phyloP scores from a whole-genome alignment of 2,797 vertebrate genomes.

The Hydrocynus forskahlii region DNA sequence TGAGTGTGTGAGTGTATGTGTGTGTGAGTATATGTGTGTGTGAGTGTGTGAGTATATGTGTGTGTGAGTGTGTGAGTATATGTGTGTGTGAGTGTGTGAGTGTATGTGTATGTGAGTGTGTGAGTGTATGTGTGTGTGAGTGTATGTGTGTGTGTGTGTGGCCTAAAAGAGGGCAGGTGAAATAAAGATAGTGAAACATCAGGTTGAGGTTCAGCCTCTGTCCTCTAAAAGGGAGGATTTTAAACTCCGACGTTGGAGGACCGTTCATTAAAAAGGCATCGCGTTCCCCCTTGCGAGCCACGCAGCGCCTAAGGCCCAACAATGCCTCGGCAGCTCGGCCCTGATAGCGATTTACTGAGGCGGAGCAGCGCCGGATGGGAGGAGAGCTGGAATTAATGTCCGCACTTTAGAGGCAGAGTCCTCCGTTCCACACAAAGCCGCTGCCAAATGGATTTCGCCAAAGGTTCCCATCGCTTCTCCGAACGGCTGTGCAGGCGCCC shows the following conservation, averaged over 20 bases:
- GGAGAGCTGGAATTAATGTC: constrained; percentile 45
- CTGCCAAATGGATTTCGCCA: constrained; percentile 51
- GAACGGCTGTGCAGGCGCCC: constrained; percentile 15
- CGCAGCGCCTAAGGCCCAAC: constrained; percentile 23
- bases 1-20: no score
- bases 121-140: no score
- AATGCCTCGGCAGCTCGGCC: constrained; percentile 30
- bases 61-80: no score
- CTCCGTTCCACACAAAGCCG: constrained; percentile 42
- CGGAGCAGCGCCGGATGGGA: constrained; percentile 18
- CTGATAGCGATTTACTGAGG: constrained; percentile 47
- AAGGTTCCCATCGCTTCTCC: constrained; percentile 39
- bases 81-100: no score
- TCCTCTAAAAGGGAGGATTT: constrained; percentile 32
- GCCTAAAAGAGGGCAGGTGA: neutral
- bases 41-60: no score
- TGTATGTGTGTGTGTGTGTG: no score
- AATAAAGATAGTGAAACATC: neutral
- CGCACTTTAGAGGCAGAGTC: constrained; percentile 47
- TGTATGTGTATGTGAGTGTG: no score
- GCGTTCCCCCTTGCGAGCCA: constrained; percentile 39
- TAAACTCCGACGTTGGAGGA: constrained; percentile 14
- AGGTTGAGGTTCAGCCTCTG: neutral
- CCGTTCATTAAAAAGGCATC: constrained; percentile 44
- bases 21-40: no score